Evolutionary conservation across 2,113 vertebrate genomes (phyloP).

Genomic region (Grammomys surdaster): DNA sequence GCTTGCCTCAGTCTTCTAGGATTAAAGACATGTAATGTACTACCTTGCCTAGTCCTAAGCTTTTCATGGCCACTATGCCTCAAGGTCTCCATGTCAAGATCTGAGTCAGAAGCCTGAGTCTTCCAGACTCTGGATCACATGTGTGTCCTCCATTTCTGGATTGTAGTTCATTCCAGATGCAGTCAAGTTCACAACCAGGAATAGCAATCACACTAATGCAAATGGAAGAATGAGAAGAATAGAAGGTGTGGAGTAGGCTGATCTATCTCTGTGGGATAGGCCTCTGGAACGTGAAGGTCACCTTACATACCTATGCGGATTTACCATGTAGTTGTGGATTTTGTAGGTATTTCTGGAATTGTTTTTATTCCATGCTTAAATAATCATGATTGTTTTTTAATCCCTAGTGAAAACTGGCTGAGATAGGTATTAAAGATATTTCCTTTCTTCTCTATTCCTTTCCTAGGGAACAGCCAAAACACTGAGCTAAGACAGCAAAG

Average conservation of each 20-base stretch:
- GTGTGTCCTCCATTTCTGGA: too few relatives aligned
- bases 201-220: background rate
- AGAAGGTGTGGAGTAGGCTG: too few relatives aligned
- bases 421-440: constrained; percentile 28
- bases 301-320: background rate
- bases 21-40: too few relatives aligned
- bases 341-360: background rate
- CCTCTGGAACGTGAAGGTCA: background rate
- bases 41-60: too few relatives aligned
- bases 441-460: constrained; percentile 52
- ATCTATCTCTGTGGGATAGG: background rate
- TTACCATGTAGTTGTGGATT: background rate
- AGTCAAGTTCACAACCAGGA: too few relatives aligned
- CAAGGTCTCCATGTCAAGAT: too few relatives aligned
- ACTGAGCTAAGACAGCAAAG: constrained; percentile 46
- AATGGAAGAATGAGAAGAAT: background rate
- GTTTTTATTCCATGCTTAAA: background rate
- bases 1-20: too few relatives aligned
- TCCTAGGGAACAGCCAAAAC: constrained; percentile 51
- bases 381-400: constrained; percentile 38
- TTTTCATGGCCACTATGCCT: too few relatives aligned
- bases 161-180: too few relatives aligned
- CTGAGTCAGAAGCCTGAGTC: too few relatives aligned
- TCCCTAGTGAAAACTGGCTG: constrained; percentile 19
- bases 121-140: too few relatives aligned